Percentiles rank a stretch among this genome's conserved stretches.
Conservation (phyloP, 2,113 vertebrate genomes). For the Cyanoramphus novaezelandiae region DNA sequence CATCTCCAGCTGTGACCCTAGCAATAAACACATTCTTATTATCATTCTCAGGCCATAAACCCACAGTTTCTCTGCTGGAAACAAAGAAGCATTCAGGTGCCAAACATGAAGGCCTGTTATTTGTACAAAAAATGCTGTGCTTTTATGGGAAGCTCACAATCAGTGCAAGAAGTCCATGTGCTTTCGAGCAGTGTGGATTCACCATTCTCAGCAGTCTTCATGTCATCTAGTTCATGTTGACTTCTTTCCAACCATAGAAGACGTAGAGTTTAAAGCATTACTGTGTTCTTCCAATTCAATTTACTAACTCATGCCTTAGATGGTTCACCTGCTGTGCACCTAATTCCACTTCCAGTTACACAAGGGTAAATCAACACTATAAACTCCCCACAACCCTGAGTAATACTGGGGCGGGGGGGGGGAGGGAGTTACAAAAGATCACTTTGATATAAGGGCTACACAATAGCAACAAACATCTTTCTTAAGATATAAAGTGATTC, state of each 20-base stretch:
- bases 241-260: background rate
- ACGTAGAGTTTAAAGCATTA: background rate
- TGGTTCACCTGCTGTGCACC: conserved; percentile 7
- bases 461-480: background rate
- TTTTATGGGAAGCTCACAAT: conserved; percentile 8
- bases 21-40: conserved; percentile 52
- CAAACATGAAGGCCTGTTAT: conserved; percentile 7
- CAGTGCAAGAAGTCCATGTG: background rate
- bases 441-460: background rate
- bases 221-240: background rate
- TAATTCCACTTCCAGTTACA: background rate
- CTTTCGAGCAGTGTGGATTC: background rate
- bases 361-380: background rate
- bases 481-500: background rate
- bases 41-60: conserved; percentile 36
- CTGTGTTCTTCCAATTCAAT: background rate
- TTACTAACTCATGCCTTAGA: background rate
- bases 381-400: background rate
- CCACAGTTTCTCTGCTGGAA: conserved; percentile 32
- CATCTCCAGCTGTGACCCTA: conserved; percentile 50
- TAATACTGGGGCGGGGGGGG: background rate
- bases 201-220: background rate
- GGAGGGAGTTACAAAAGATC: background rate
- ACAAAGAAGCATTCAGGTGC: conserved; percentile 19
- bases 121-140: background rate